Base-by-base conservation (phyloP, 2,113 vertebrate genomes). In the Microtus richardsoni region DNA sequence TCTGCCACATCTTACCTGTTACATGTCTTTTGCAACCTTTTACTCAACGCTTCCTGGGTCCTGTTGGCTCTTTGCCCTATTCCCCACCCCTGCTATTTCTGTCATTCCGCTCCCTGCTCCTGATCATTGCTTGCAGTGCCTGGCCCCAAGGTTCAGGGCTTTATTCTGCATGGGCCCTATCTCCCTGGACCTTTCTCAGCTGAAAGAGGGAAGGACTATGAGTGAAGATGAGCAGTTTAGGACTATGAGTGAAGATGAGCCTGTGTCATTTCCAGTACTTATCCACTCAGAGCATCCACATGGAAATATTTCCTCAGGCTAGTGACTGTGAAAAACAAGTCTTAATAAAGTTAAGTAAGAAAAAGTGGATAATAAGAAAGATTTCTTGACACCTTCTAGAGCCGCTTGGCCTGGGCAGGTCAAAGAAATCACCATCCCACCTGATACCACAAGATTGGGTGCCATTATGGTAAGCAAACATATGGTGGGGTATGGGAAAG, bases 291-390 rank as follows among this genome's bases (percentile, higher is more conserved):
- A n/a, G 7, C 5, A 54, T 33, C 80, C 16, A 49, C 22, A 24
- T 44, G 49, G 62, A 36, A 74, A 73, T 83, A 24, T 3, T 54
- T 9, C 7, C 12, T 21, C 79, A 71, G 49, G 33, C 36, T 21
- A 11, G 9, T 68, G 74, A 73, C n/a, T 71, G 6, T 62, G 62
- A 89, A 93, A 70, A 91, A 2, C 26, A 70, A 70, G 10, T 64
- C 5, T 1, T 88, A 11, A 44, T 49, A 70, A 82, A 71, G 39
- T 75, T 87, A 58, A 79, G 4, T 90, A 52, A 41, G 89, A 54
- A 89, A 95, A 95, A 85, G 16, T 26, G 89, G 91, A 49, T 17
- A 89, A 71, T 89, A 85, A 95, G 84, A 86, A 73, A 21, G 30
- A 62, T 2, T 41, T 54, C 79, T 83, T 74, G 17, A 71, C 24